phyloP scores from a whole-genome alignment of 1,140 invertebrate species.

The Brachionus manjavacas region DNA sequence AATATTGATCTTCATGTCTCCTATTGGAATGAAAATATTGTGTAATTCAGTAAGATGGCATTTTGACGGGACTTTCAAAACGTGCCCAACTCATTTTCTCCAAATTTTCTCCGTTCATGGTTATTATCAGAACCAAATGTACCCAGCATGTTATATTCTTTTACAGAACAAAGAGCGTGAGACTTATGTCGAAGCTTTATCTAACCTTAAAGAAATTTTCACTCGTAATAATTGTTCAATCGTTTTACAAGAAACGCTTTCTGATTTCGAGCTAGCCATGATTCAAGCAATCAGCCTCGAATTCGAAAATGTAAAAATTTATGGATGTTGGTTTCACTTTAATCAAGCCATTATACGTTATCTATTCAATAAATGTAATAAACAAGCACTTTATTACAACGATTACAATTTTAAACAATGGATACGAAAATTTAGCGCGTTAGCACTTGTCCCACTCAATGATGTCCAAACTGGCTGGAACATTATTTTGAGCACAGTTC shows the following conservation, averaged over 20 bases:
- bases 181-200: no score
- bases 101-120: background rate
- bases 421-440: background rate
- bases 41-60: background rate
- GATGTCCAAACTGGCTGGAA: background rate
- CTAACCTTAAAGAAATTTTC: no score
- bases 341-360: background rate
- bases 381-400: slow-evolving; percentile 1
- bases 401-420: slow-evolving; percentile 16
- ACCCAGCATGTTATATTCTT: no score
- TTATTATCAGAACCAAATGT: no score
- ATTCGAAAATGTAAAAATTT: no score
- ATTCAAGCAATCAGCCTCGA: no score
- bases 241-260: no score
- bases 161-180: no score
- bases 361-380: background rate
- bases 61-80: slow-evolving; percentile 3
- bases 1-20: background rate
- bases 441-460: background rate
- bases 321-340: no score
- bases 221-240: no score
- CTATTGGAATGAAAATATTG: background rate
- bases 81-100: background rate
- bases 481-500: background rate
- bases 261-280: no score